phyloP scores from a whole-genome alignment of 2,113 vertebrate species.

The Zapornia atra region DNA sequence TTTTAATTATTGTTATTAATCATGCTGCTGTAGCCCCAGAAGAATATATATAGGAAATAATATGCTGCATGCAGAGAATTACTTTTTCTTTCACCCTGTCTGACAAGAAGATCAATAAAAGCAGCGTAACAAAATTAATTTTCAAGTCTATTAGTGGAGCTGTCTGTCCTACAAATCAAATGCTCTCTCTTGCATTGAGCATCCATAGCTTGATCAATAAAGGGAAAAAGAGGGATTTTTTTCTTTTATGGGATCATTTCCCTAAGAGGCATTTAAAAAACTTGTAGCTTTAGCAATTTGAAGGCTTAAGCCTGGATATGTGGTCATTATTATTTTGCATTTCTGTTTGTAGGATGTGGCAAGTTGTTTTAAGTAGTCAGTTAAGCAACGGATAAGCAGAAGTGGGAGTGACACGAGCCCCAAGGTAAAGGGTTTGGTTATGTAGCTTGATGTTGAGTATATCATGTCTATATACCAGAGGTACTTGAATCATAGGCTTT shows the following conservation, averaged over 20 bases:
- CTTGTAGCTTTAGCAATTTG: neutral
- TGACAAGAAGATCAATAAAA: neutral
- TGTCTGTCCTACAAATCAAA: neutral
- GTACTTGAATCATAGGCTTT: neutral
- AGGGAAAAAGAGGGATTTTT: neutral
- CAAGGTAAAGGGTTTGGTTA: neutral
- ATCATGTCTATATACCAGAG: neutral
- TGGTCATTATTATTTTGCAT: neutral
- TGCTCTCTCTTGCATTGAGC: neutral
- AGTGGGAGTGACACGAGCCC: neutral
- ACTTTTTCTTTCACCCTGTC: neutral
- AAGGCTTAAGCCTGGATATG: neutral
- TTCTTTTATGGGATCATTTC: neutral
- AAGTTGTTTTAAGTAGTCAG: neutral
- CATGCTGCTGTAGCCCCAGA: neutral
- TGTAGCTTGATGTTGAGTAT: neutral
- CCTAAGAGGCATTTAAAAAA: neutral
- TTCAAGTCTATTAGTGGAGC: neutral
- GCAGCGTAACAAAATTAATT: neutral
- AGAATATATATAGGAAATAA: neutral
- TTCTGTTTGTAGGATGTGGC: neutral
- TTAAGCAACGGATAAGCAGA: fast-evolving
- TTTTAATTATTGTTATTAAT: constrained; percentile 4
- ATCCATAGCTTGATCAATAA: neutral
- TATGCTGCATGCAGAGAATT: neutral